Base-by-base conservation (phyloP, 2,888 invertebrate species). In the Bunonema sp. region DNA sequence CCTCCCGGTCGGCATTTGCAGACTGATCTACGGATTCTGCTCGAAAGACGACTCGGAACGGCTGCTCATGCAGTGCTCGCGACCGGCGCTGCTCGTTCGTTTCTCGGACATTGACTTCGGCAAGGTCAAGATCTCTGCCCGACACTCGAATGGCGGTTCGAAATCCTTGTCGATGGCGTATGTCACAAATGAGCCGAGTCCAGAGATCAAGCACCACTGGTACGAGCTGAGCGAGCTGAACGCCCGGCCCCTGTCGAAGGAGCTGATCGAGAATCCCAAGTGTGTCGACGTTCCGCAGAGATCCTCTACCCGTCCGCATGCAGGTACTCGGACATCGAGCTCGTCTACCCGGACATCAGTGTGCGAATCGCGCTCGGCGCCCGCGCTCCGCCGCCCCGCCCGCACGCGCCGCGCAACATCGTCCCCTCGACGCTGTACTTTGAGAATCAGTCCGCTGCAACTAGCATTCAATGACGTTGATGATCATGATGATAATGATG, bases 101-200 rank as follows among this genome's bases (percentile, higher is more conserved):
- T 63, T 63, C 39, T 61, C 61, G 7, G 65, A 65, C 42, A 65
- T 66, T 34, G 65, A 65, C 38, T 64, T 55, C 31, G 62, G 52
- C 3, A 65, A 65, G 42, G 50, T 65, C 38, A 65, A 65, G 47
- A 59, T 65, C 36, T 63, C 62, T 12, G 63, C 61, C 4, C 54
- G 55, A 21, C 54, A 57, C 45, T 31, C 47, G 23, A 49, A 45
- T 39, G 62, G 62, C 41, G 57, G 64, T 61, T 18, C 7, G 43
- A 41, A 8, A 21, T 21, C 16, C 10, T 3, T 39, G 12, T 21
- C 8, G 19, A 16, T 7, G 21, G 28, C 26, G 15, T 20, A 10
- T 35, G 1, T 16, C 35, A 20, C 10, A 20, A 18, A 10, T 35
- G 22, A 12, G 12, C 10, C 20, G 8, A 12, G 8, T 57, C 31